phyloP scores from a whole-genome alignment of 2,797 vertebrate genomes.

The Anabacerthia variegaticeps region DNA sequence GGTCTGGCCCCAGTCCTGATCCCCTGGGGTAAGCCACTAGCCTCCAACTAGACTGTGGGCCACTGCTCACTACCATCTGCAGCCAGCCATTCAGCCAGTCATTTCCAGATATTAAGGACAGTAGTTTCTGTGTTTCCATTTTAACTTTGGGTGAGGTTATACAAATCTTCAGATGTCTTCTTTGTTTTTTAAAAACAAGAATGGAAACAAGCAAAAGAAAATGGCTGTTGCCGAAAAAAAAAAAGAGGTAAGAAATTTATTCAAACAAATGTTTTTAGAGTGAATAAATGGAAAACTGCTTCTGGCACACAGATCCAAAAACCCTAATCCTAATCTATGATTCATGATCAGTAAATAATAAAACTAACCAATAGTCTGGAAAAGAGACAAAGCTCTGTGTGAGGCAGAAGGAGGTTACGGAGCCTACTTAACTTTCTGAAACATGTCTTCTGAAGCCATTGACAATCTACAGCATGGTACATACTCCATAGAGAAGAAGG shows the following conservation, averaged over 20 bases:
- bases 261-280: background rate
- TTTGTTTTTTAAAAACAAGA: background rate
- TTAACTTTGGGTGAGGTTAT: background rate
- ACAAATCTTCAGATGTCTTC: background rate
- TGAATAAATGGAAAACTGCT: background rate
- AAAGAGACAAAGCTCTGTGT: background rate
- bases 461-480: background rate
- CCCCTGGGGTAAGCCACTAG: accelerated
- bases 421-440: background rate
- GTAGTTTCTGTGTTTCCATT: background rate
- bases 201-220: background rate
- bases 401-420: background rate
- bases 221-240: background rate
- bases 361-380: background rate
- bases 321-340: background rate
- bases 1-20: background rate
- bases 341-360: background rate
- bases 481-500: accelerated
- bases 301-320: background rate
- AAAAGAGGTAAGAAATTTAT: background rate
- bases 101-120: background rate
- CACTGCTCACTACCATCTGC: background rate
- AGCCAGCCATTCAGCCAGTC: background rate
- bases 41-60: background rate
- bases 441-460: background rate